Conservation (phyloP, 2,888 invertebrate genomes). For the Acronicta aceris region DNA sequence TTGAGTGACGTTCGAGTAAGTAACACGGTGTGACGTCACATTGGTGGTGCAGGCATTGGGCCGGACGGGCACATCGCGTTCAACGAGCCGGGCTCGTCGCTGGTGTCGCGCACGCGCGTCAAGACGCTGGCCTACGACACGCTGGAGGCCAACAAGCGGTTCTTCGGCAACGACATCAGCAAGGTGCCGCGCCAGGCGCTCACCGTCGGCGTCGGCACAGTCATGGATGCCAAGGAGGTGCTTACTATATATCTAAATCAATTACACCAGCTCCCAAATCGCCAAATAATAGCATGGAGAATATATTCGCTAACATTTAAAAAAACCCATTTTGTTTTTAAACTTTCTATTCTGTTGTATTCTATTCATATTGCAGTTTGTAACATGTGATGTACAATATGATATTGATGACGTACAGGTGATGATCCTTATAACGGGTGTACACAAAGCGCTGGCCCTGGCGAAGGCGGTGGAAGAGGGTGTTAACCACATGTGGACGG, state of each 20-base stretch:
- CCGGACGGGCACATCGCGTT: slow-evolving; percentile 99
- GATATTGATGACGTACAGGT: slow-evolving; percentile 90
- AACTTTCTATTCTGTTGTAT: too few species aligned
- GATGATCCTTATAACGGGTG: slow-evolving; percentile 99
- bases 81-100: slow-evolving; percentile 99
- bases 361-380: neutral
- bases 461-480: slow-evolving; percentile 99
- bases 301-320: neutral
- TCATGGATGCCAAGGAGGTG: slow-evolving; percentile 99
- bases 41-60: slow-evolving; percentile 93
- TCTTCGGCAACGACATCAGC: slow-evolving; percentile 97
- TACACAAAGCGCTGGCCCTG: slow-evolving; percentile 98
- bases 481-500: slow-evolving; percentile 99
- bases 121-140: slow-evolving; percentile 99
- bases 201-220: slow-evolving; percentile 99
- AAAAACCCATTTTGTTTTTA: too few species aligned
- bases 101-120: slow-evolving; percentile 98
- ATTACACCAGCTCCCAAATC: too few species aligned
- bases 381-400: too few species aligned
- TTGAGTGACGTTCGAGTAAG: too few species aligned
- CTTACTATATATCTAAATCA: neutral
- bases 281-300: too few species aligned
- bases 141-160: slow-evolving; percentile 98
- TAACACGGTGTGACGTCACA: too few species aligned
- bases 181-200: slow-evolving; percentile 98